phyloP scores from a whole-genome alignment of 2,888 invertebrate species.

The Encarsia formosa region DNA sequence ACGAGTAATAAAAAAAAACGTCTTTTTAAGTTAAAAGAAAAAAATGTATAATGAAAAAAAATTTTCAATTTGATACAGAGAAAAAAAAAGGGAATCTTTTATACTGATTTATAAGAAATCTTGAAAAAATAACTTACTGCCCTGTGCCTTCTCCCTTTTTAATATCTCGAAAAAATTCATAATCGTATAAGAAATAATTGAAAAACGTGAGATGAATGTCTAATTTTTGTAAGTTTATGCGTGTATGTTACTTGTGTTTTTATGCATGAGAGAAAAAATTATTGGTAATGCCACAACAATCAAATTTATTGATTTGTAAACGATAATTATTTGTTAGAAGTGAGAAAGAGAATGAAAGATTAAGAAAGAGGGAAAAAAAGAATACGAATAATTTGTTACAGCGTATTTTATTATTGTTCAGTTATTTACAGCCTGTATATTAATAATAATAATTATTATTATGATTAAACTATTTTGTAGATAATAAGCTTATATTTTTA shows the following conservation, averaged over 20 bases:
- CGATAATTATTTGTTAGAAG: constrained; percentile 9
- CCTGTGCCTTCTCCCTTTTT: constrained; percentile 43
- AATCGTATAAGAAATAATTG: constrained; percentile 16
- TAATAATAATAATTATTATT: constrained; percentile 47
- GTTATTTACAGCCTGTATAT: constrained; percentile 52
- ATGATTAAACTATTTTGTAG: constrained; percentile 52
- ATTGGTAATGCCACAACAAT: constrained; percentile 4
- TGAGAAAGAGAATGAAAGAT: constrained; percentile 8
- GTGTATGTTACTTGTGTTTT: constrained; percentile 1
- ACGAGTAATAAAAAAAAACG: constrained; percentile 8
- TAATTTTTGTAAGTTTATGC: constrained; percentile 15
- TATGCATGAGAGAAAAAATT: constrained; percentile 16
- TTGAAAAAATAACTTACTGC: constrained; percentile 29
- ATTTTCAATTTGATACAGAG: no score
- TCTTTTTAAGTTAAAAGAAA: no score
- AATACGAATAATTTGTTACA: constrained; percentile 45
- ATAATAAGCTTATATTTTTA: constrained; percentile 40
- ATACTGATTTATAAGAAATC: constrained; percentile 2
- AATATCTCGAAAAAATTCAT: constrained; percentile 26
- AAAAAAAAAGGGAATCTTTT: constrained; percentile 16
- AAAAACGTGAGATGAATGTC: constrained; percentile 13
- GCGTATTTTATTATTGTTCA: constrained; percentile 51
- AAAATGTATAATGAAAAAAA: no score
- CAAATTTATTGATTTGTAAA: constrained; percentile 23
- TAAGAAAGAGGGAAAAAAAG: constrained; percentile 22